A percentile compares a stretch with the other conserved stretches of the same genome.
These are phyloP conservation scores for Darevskia mixta DNA, from an alignment of 2,797 vertebrate genomes.

Conservation along the genomic window DNA sequence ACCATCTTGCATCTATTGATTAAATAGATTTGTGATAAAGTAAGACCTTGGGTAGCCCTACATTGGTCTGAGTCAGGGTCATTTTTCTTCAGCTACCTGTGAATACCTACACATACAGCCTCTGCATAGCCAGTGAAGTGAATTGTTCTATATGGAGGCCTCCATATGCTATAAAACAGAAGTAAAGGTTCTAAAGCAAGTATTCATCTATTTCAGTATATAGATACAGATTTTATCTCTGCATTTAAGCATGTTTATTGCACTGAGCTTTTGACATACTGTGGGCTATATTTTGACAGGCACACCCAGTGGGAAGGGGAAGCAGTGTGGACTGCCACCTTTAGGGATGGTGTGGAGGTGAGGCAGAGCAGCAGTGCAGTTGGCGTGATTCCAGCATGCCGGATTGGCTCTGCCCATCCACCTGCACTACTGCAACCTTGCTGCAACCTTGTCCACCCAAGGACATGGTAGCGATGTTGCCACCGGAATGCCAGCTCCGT, in stretches of 20 bases:
- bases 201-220: not conserved
- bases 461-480: too few relatives aligned
- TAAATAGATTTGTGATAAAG: not conserved
- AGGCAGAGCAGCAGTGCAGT: too few relatives aligned
- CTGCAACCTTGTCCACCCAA: too few relatives aligned
- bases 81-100: not conserved
- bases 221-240: not conserved
- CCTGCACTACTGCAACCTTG: too few relatives aligned
- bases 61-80: not conserved
- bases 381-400: too few relatives aligned
- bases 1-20: not conserved
- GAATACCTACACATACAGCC: not conserved
- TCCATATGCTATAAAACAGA: not conserved
- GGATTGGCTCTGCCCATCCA: too few relatives aligned
- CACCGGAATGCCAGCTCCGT: too few relatives aligned
- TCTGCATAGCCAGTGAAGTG: not conserved
- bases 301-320: too few relatives aligned
- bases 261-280: not conserved
- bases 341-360: too few relatives aligned
- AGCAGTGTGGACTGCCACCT: too few relatives aligned
- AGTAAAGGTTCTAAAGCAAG: not conserved
- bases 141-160: not conserved
- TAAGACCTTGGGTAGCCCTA: not conserved
- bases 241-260: not conserved
- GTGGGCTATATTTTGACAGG: not conserved